phyloP scores from a whole-genome alignment of 30 jellyfish, hydroid and myxozoan species.

The Thelohanellus kitauei region DNA sequence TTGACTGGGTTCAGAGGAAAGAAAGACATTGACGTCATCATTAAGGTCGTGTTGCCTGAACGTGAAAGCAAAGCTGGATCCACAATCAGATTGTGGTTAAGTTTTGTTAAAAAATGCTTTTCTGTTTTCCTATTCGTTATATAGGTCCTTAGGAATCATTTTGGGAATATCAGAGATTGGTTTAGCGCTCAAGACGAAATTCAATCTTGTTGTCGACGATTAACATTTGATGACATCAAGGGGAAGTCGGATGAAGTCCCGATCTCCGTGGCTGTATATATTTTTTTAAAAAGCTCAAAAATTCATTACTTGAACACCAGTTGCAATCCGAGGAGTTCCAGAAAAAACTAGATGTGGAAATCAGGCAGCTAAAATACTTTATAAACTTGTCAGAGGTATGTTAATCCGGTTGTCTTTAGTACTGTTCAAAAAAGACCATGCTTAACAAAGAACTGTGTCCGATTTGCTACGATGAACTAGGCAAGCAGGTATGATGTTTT shows the following conservation, averaged over 20 bases:
- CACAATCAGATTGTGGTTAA: too few relatives aligned
- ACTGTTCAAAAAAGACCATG: slow-evolving; percentile 18
- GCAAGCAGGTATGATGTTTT: slow-evolving; percentile 14
- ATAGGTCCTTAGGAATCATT: too few relatives aligned
- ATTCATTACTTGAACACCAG: slow-evolving; percentile 3
- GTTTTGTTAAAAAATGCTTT: too few relatives aligned
- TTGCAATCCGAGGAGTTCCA: slow-evolving; percentile 2
- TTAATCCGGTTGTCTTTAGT: neutral
- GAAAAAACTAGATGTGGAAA: slow-evolving; percentile 7
- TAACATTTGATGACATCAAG: neutral
- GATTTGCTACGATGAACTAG: slow-evolving; percentile 17
- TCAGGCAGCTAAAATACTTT: slow-evolving; percentile 24
- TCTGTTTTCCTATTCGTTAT: too few relatives aligned
- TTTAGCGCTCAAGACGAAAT: too few relatives aligned
- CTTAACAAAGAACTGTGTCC: slow-evolving; percentile 52
- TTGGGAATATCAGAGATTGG: too few relatives aligned
- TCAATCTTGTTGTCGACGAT: too few relatives aligned
- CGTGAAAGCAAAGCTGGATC: too few relatives aligned
- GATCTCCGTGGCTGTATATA: neutral
- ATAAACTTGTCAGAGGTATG: slow-evolving; percentile 37
- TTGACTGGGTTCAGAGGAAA: too few relatives aligned
- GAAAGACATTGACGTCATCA: too few relatives aligned
- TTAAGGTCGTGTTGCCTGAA: too few relatives aligned
- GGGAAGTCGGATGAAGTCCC: neutral
- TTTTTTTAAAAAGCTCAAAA: neutral